Base-by-base conservation (phyloP, 2,888 invertebrate genomes). In the Melanotus villosus region DNA sequence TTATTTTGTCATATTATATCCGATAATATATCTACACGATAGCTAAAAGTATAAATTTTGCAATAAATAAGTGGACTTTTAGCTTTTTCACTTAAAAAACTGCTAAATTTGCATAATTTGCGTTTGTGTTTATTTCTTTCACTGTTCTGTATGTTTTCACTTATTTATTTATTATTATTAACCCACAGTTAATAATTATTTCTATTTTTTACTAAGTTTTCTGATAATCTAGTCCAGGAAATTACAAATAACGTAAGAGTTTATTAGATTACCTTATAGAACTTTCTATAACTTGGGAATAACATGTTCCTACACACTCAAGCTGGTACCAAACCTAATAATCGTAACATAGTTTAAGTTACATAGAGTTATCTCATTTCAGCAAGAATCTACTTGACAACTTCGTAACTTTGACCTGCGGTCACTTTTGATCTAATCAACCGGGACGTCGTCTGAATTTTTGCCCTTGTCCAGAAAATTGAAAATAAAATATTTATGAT, bases 341-440 rank as follows among this genome's bases (percentile, higher is more conserved):
- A 82, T 80, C 80, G 72, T 83, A 83, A 83, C 78, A 76, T 75
- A 82, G 82, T 83, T 83, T 79, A 70, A 70, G 73, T 75, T 77
- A 76, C 76, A 78, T 73, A 74, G 73, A 78, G 78, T 78, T 78
- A 78, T 77, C 77, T 75, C 64, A 58, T 68, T 68, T 63, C 62
- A 47, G 38, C 47, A 67, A 60, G 60, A 66, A 67, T 67, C 52
- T 67, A 80, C 80, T 80, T 80, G 80, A 80, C 80, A 80, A 80
- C 78, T 82, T 80, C 77, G 79, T 73, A 69, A 72, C 80, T 80
- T 78, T 77, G 80, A 79, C 81, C 80, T 75, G 80, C 78, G 82
- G 80, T 80, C 81, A 79, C 76, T 81, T 77, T 78, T 77, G 70
- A 65, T 68, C 62, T 62, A 72, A 77, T 73, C 70, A 76, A 60